Percentiles rank a stretch among this genome's conserved stretches.
Evolutionary conservation across 2,113 vertebrate genomes (phyloP).

Genomic region (Silurus meridionalis): DNA sequence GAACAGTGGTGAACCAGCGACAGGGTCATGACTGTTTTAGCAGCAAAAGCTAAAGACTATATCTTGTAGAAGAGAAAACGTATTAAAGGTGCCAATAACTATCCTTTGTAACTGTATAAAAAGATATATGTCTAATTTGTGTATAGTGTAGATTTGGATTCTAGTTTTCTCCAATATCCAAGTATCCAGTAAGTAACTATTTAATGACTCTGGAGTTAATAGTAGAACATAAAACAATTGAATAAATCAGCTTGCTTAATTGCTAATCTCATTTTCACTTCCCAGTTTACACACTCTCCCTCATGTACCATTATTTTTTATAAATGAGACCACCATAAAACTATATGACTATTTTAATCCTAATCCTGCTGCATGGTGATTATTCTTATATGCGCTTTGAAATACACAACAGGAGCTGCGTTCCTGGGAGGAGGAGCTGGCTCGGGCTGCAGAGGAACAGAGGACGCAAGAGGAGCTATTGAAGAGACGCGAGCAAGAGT

Average conservation of each 20-base stretch:
- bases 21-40: not conserved
- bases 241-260: not conserved
- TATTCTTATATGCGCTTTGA: not conserved
- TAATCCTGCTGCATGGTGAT: not conserved
- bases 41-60: not conserved
- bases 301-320: not conserved
- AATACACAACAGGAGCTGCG: constrained; percentile 78
- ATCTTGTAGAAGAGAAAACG: not conserved
- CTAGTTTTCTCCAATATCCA: too few relatives aligned
- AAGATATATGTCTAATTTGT: not conserved
- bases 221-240: too few relatives aligned
- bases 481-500: constrained; percentile 83
- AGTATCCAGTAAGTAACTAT: not conserved
- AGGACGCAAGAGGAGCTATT: constrained; percentile 85
- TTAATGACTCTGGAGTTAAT: not conserved
- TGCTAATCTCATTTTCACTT: constrained; percentile 6
- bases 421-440: constrained; percentile 86
- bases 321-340: not conserved
- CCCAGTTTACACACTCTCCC: not conserved
- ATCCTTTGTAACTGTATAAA: not conserved
- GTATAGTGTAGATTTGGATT: too few relatives aligned
- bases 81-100: not conserved
- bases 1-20: too few relatives aligned
- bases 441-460: constrained; percentile 84
- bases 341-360: not conserved